Percentiles rank a stretch among this genome's conserved stretches.
These are phyloP conservation scores for Drosophila tsacasi DNA, from an alignment of 1,140 invertebrate species.

Conservation along the genomic window DNA sequence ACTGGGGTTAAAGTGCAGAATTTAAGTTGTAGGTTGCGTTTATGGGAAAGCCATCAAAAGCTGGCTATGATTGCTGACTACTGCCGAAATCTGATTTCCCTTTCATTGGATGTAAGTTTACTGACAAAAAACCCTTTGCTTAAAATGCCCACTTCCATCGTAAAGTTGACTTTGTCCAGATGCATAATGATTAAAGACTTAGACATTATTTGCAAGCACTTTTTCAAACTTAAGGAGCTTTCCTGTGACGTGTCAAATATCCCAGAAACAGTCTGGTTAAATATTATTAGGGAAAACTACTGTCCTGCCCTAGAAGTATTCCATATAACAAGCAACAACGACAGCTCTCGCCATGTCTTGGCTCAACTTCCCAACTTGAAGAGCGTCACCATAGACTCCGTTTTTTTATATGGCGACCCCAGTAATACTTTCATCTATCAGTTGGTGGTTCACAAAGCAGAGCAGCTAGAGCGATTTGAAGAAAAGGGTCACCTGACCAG, in stretches of 20 bases:
- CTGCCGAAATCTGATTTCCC: slow-evolving; percentile 20
- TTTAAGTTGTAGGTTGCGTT: no score
- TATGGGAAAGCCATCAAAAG: background rate
- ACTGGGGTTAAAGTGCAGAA: no score
- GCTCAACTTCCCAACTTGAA: slow-evolving; percentile 47
- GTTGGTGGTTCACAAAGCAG: slow-evolving; percentile 25
- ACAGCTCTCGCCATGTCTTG: slow-evolving; percentile 14
- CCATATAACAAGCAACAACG: background rate
- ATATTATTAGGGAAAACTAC: background rate
- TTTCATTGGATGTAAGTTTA: background rate
- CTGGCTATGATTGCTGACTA: slow-evolving; percentile 24
- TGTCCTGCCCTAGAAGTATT: slow-evolving; percentile 39
- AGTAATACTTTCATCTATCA: slow-evolving; percentile 7
- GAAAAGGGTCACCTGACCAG: background rate
- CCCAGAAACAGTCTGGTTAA: background rate
- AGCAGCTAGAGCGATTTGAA: slow-evolving; percentile 41
- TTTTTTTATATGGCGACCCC: background rate
- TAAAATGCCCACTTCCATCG: slow-evolving; percentile 27
- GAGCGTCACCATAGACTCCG: slow-evolving; percentile 6
- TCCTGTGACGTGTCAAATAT: background rate
- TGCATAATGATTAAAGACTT: background rate
- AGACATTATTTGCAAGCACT: background rate
- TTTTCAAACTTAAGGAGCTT: slow-evolving; percentile 40
- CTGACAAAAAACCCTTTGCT: slow-evolving; percentile 7
- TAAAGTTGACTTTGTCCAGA: slow-evolving; percentile 4